Evolutionary conservation across 1,140 invertebrate species (phyloP).

Genomic region (Archivesica marissinica): DNA sequence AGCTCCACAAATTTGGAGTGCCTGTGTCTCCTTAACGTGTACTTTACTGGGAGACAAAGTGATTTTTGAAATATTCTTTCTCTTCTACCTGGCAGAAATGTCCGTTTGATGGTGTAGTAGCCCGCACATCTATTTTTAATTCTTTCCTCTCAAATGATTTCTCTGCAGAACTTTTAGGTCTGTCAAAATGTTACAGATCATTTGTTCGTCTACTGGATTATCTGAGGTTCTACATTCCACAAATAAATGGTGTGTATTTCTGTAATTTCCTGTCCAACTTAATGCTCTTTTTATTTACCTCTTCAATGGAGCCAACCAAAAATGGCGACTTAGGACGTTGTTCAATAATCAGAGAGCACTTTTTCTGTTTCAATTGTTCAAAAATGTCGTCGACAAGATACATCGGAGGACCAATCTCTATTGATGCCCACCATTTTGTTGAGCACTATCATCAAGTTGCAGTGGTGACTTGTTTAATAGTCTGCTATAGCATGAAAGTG

Average conservation of each 20-base stretch:
- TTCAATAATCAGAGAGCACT: too few species aligned
- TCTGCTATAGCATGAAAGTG: too few species aligned
- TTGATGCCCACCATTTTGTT: too few species aligned
- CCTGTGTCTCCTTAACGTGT: constrained; percentile 70
- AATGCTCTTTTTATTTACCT: constrained; percentile 80
- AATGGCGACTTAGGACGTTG: too few species aligned
- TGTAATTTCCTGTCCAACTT: constrained; percentile 79
- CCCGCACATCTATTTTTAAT: constrained; percentile 79
- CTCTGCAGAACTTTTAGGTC: constrained; percentile 70
- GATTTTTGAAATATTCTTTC: constrained; percentile 81
- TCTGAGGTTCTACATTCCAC: constrained; percentile 78
- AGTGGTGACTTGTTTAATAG: too few species aligned
- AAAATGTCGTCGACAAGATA: too few species aligned
- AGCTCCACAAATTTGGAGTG: constrained; percentile 82
- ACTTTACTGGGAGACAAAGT: constrained; percentile 74
- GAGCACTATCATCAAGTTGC: too few species aligned
- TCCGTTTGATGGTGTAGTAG: constrained; percentile 80
- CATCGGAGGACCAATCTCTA: too few species aligned
- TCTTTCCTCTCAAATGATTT: constrained; percentile 75
- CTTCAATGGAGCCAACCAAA: constrained; percentile 82
- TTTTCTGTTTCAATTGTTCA: too few species aligned
- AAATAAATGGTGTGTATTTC: constrained; percentile 77
- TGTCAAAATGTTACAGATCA: constrained; percentile 38
- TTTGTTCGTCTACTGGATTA: constrained; percentile 65
- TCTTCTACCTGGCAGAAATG: constrained; percentile 78